Evolutionary conservation across 2,888 invertebrate species (phyloP).

Genomic region (Mythimna ferrago): DNA sequence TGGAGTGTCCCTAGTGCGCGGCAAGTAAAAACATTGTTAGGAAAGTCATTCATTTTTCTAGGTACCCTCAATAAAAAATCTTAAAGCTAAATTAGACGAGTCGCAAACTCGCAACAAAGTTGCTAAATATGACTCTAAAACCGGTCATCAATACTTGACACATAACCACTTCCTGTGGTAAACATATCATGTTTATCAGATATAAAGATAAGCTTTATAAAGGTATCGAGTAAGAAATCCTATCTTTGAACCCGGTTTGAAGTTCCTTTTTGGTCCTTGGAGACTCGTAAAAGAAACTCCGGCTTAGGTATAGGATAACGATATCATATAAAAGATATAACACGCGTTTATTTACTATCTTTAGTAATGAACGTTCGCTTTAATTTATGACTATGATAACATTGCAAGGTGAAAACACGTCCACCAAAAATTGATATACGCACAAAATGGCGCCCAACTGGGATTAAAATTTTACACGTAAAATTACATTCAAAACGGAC

Average conservation of each 20-base stretch:
- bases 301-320: constrained; percentile 8
- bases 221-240: background rate
- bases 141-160: constrained; percentile 32
- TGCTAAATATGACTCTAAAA: constrained; percentile 7
- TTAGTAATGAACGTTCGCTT: background rate
- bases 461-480: constrained; percentile 17
- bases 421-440: constrained; percentile 3
- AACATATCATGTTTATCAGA: constrained; percentile 28
- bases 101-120: background rate
- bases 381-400: constrained; percentile 9
- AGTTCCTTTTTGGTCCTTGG: constrained; percentile 8
- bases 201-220: constrained; percentile 7
- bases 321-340: constrained; percentile 11
- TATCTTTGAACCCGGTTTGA: constrained; percentile 5
- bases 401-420: background rate
- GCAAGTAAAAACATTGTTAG: background rate
- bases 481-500: constrained; percentile 38
- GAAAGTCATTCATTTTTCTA: background rate
- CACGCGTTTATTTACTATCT: constrained; percentile 13
- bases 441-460: constrained; percentile 32
- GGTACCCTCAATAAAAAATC: background rate
- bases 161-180: constrained; percentile 30
- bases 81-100: constrained; percentile 5
- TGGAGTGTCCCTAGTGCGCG: too few species aligned
- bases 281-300: background rate